Base-by-base conservation (phyloP, 1,140 invertebrate genomes). In the Lepidurus packardi region DNA sequence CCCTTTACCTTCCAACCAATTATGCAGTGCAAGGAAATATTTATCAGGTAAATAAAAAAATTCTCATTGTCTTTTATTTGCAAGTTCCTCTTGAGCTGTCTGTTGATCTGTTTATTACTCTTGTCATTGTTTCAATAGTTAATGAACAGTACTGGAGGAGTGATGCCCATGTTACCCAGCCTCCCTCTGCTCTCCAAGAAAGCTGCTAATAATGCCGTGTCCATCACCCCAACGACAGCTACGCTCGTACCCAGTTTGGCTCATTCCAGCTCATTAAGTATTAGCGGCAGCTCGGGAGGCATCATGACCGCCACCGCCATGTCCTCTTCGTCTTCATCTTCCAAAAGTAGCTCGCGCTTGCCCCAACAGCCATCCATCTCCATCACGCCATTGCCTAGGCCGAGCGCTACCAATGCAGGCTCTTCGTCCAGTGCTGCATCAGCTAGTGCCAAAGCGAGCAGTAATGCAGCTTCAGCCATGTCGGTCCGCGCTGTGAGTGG, bases 341-440 rank as follows among this genome's bases (percentile, higher is more conserved):
- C 53, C 53, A 65, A 65, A 65, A 65, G 16, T 21, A 21, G 53
- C 13, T 65, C 53, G 13, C 53, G 53, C 13, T 16, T 65, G 53
- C 53, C 77, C 81, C 89, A 89, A 84, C 90, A 93, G 84, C 94
- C 94, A 10, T 95, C 93, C 85, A 95, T 96, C 86, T 95, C 94
- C 24, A 95, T 96, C 85, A 95, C 94, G 73, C 93, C 94, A 74
- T 86, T 95, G 83, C 93, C 93, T 79, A 88, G 92, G 77, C 90
- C 89, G 86, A 21, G 86, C 87, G 43, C 83, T 82, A 42, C 86
- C 80, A 13, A 86, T 74, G 86, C 73, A 75, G 73, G 43, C 76
- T 45, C 53, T 43, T 53, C 43, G 43, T 73, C 53, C 76, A 47
- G 77, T 45, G n/a, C 53, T 11, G n/a, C 53, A 65, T 65, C 53